Conservation (phyloP, 2,888 invertebrate genomes). For the Conops quadrifasciatus region DNA sequence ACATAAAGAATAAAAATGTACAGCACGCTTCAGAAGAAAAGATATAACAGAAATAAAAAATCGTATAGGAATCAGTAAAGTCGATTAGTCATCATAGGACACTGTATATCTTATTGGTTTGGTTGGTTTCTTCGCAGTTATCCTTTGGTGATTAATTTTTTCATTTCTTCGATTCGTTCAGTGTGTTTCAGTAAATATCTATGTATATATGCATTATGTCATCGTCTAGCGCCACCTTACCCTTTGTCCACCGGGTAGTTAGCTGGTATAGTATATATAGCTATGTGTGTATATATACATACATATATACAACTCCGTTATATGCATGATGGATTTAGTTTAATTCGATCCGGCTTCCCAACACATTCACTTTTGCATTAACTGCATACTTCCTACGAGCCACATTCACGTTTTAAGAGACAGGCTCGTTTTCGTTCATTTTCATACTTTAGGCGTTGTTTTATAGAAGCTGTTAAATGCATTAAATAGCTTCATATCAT, state of each 20-base stretch:
- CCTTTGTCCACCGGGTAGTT: background rate
- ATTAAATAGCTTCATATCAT: too few relatives aligned
- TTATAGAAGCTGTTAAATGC: too few relatives aligned
- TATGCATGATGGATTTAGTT: background rate
- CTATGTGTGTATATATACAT: background rate
- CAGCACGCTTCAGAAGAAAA: background rate
- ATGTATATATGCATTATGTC: slow-evolving; percentile 22
- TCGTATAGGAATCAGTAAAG: background rate
- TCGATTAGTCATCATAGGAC: too few relatives aligned
- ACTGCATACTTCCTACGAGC: too few relatives aligned
- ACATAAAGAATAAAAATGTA: background rate
- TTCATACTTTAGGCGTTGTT: too few relatives aligned
- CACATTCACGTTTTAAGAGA: too few relatives aligned
- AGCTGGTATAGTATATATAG: background rate
- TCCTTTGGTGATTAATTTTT: slow-evolving; percentile 12
- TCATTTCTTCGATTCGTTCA: slow-evolving; percentile 15
- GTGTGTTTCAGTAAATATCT: background rate
- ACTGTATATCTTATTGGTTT: background rate
- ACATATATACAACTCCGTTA: background rate
- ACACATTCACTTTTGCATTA: too few relatives aligned
- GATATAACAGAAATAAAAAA: background rate
- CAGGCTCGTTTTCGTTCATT: too few relatives aligned
- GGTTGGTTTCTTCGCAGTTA: background rate
- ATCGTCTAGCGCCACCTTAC: slow-evolving; percentile 6
- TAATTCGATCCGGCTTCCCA: background rate